Base-by-base conservation (phyloP, 2,888 invertebrate species). In the Fragum fragum region DNA sequence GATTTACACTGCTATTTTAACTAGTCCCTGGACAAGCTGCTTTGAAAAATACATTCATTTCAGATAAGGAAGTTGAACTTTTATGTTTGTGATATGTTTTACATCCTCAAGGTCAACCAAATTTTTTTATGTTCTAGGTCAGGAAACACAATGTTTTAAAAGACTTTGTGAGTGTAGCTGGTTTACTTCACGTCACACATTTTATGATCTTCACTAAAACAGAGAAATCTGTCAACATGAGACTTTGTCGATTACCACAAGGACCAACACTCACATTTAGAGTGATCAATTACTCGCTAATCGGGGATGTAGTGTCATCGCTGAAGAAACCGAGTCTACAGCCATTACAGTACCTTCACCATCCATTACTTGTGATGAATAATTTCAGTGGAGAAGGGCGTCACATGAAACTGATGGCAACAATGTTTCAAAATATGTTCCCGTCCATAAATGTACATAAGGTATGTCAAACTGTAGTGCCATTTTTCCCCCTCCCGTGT, bases 341-440 rank as follows among this genome's bases (percentile, higher is more conserved):
- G 78, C 92, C 93, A 28, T 93, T 93, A 32, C 97, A 98, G 36
- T 99, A 98, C 93, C 96, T 97, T 90, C 96, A 97, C 91, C 97
- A 98, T 0, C 99, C 99, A 0, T 95, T 99, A 18, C 96, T 99
- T 16, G 97, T 99, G 52, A 94, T 95, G 93, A 95, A 95, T 81
- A 94, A 94, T 73, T 98, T 99, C 94, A 97, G 97, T 23, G 97
- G 98, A 0, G 98, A 98, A 94, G 98, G 90, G 77, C 91, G 94
- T 63, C 91, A 94, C 61, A 85, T 92, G n/a, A 92, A 93, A 79
- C 95, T 99, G 23, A 98, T 99, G 97, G 97, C 99, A 3, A 97
- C 97, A 18, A 98, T 98, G 96, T 98, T 99, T 93, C 99, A 99
- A 95, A 99, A 99, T 92, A 98, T 99, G 98, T 99, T 99, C 93